Base-by-base conservation (phyloP, 2,888 invertebrate genomes). In the Athetis lepigone region DNA sequence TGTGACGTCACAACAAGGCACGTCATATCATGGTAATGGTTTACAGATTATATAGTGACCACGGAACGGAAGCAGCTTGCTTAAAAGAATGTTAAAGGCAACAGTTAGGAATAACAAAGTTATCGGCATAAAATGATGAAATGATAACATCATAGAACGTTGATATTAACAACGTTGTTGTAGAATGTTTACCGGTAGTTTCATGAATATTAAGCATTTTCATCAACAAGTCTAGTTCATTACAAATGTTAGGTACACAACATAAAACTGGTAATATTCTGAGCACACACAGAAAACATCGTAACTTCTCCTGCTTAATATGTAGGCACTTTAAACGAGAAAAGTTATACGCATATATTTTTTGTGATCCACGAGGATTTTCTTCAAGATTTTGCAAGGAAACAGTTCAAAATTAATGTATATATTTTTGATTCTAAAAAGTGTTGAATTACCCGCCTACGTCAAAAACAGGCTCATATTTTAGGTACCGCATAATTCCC, bases 401-500 rank as follows among this genome's bases (percentile, higher is more conserved):
- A 59, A 63, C 49, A 9, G 50, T 57, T 57, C n/a, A 62, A 59
- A 60, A 69, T 72, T 19, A 45, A 72, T 51, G 39, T 46, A 29
- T 49, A 51, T 50, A 68, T 69, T 62, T 62, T 62, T 62, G 42
- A 51, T 64, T 74, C 59, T 68, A 56, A 78, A 75, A 71, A 66
- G 62, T 70, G 56, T 69, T 54, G 23, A 63, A 67, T 72, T 70
- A 69, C 62, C 52, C 56, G 50, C 63, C 76, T 68, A 65, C 55
- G 33, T 33, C 33, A 33, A 76, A 69, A 63, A 70, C 52, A 68
- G 59, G 73, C 77, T 76, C 74, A 76, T 82, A 77, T 80, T 81
- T 80, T 75, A 79, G 75, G 72, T 74, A 71, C 68, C 69, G 64
- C 75, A 70, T 71, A 67, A 74, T 74, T 76, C 83, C 78, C 79